These are phyloP conservation scores for Caenorhabditis doughertyi DNA, from an alignment of 2,888 invertebrate species.

Conservation along the genomic window DNA sequence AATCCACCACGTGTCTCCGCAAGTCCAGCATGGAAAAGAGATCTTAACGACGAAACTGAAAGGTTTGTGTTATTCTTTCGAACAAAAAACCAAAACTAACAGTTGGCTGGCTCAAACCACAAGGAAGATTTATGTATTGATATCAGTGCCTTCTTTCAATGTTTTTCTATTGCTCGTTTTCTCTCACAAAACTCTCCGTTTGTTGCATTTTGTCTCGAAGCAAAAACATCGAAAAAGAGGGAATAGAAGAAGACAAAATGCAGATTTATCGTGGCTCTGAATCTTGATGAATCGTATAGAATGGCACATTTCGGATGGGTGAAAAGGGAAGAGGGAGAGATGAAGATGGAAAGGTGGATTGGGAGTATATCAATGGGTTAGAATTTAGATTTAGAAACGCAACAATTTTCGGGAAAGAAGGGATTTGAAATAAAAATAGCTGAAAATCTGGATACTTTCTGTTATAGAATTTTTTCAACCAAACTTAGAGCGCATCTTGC, in stretches of 20 bases:
- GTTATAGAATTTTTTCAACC: no score
- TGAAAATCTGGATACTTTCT: no score
- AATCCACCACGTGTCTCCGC: constrained; percentile 50
- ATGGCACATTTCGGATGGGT: constrained; percentile 2
- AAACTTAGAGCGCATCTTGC: no score
- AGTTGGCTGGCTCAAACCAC: constrained; percentile 23
- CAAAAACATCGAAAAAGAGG: background rate
- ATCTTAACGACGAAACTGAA: constrained; percentile 48
- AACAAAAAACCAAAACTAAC: background rate
- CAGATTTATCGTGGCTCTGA: constrained; percentile 50
- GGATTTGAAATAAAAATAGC: background rate
- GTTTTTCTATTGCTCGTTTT: background rate
- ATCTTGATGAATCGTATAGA: constrained; percentile 51
- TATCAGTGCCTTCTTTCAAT: constrained; percentile 13
- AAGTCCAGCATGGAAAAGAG: constrained; percentile 45
- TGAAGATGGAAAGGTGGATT: constrained; percentile 49
- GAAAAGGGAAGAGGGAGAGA: constrained; percentile 1
- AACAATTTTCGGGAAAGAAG: background rate
- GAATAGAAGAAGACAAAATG: constrained; percentile 27
- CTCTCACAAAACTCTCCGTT: background rate
- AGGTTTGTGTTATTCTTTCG: constrained; percentile 45
- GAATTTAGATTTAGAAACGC: background rate
- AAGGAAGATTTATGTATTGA: constrained; percentile 50
- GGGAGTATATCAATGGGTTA: constrained; percentile 32
- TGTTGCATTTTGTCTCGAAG: constrained; percentile 37